A percentile compares a stretch with the other conserved stretches of the same genome.
Conservation (phyloP, 2,888 invertebrate species). For the Apoda limacodes region DNA sequence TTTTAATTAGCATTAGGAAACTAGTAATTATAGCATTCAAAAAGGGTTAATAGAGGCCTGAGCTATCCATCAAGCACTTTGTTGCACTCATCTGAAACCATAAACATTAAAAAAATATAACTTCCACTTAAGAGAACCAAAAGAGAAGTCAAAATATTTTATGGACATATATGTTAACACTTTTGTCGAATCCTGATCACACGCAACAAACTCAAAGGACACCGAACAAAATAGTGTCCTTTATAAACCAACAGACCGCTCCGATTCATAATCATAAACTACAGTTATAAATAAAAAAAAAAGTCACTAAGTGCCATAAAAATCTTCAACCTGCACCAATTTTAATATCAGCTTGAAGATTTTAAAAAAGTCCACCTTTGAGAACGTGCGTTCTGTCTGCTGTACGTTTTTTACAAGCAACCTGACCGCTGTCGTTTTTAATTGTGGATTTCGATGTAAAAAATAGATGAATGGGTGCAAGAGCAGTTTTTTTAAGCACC, state of each 20-base stretch:
- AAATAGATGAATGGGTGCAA: constrained; percentile 51
- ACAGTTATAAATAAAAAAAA: constrained; percentile 58
- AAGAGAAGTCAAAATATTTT: constrained; percentile 67
- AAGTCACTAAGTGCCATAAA: constrained; percentile 56
- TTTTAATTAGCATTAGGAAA: constrained; percentile 54
- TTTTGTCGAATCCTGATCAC: constrained; percentile 58
- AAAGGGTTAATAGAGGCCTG: constrained; percentile 31
- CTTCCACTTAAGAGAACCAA: constrained; percentile 40
- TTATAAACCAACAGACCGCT: constrained; percentile 42
- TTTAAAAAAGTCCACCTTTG: constrained; percentile 24
- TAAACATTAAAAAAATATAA: constrained; percentile 24
- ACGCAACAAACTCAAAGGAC: constrained; percentile 47
- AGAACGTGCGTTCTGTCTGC: constrained; percentile 5
- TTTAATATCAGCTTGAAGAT: constrained; percentile 30
- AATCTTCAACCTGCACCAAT: constrained; percentile 32
- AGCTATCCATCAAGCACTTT: no score
- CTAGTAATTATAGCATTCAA: constrained; percentile 50
- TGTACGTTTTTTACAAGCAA: constrained; percentile 43
- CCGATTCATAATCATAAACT: constrained; percentile 48
- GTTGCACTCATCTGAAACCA: no score
- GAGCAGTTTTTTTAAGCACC: constrained; percentile 42
- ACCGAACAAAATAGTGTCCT: constrained; percentile 55
- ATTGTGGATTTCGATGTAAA: constrained; percentile 49
- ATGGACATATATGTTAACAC: constrained; percentile 61
- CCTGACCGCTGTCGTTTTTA: constrained; percentile 63